These are phyloP conservation scores for Ondatra zibethicus DNA, from an alignment of 2,113 vertebrate genomes.

Conservation along the genomic window DNA sequence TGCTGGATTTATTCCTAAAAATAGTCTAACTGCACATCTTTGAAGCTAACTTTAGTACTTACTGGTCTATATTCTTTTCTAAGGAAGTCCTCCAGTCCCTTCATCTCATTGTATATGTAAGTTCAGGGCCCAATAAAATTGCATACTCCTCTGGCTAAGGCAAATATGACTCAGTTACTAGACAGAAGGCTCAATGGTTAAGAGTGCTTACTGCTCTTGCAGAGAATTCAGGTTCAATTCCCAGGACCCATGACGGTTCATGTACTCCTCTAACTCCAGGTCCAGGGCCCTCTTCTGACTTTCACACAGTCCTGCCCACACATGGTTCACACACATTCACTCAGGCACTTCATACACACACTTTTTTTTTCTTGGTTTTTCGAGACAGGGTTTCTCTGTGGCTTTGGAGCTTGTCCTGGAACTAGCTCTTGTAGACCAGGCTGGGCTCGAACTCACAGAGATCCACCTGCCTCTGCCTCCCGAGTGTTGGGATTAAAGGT, in stretches of 20 bases:
- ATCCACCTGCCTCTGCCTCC: too few species aligned
- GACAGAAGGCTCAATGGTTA: not conserved
- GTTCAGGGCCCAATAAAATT: not conserved
- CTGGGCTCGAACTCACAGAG: too few species aligned
- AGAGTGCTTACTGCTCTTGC: not conserved
- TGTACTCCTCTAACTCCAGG: not conserved
- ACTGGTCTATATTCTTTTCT: not conserved
- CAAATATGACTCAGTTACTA: constrained; percentile 45
- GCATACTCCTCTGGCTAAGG: constrained; percentile 22
- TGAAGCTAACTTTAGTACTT: constrained; percentile 46
- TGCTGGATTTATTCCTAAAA: too few species aligned
- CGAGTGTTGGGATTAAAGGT: too few species aligned
- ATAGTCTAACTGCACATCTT: too few species aligned
- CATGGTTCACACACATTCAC: not conserved
- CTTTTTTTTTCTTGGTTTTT: too few species aligned
- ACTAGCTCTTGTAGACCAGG: too few species aligned
- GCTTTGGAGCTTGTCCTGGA: too few species aligned
- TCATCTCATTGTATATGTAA: not conserved
- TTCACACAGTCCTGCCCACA: not conserved
- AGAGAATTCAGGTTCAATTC: not conserved
- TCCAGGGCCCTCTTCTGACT: not conserved
- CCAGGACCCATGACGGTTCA: not conserved
- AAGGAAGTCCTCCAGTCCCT: not conserved
- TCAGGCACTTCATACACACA: not conserved
- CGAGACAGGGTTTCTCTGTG: too few species aligned